Percentiles rank a stretch among this genome's conserved stretches.
phyloP scores from a whole-genome alignment of 2,888 invertebrate species.

The Drosophila histrio region DNA sequence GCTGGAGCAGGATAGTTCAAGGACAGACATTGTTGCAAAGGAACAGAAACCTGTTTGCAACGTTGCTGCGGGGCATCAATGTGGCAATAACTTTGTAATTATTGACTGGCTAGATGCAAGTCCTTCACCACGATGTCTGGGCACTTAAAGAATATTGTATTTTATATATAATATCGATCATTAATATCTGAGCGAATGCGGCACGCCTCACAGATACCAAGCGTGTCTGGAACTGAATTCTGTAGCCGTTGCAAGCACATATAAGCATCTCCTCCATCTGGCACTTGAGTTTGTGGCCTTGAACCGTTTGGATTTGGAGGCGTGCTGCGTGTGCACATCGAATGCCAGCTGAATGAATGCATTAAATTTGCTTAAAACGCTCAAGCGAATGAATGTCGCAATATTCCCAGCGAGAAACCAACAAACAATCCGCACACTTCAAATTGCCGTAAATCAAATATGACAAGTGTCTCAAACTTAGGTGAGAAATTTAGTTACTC shows the following conservation, averaged over 20 bases:
- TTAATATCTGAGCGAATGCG: background rate
- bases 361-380: constrained; percentile 4
- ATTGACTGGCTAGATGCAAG: constrained; percentile 28
- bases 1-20: constrained; percentile 54
- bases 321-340: constrained; percentile 20
- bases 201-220: background rate
- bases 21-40: constrained; percentile 37
- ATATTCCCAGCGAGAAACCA: constrained; percentile 11
- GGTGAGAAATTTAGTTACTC: constrained; percentile 30
- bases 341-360: constrained; percentile 27
- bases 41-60: constrained; percentile 31
- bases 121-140: constrained; percentile 27
- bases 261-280: background rate
- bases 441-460: constrained; percentile 33
- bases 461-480: constrained; percentile 31
- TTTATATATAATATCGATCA: constrained; percentile 7
- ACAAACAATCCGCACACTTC: constrained; percentile 30
- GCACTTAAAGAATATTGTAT: background rate
- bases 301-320: constrained; percentile 27
- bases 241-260: constrained; percentile 3
- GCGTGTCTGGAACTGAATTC: constrained; percentile 3
- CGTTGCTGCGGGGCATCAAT: background rate
- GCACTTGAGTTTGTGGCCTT: constrained; percentile 31
- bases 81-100: constrained; percentile 29
- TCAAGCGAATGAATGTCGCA: constrained; percentile 11